Evolutionary conservation across 2,888 invertebrate species (phyloP).

Genomic region (Drosophila seclusa): DNA sequence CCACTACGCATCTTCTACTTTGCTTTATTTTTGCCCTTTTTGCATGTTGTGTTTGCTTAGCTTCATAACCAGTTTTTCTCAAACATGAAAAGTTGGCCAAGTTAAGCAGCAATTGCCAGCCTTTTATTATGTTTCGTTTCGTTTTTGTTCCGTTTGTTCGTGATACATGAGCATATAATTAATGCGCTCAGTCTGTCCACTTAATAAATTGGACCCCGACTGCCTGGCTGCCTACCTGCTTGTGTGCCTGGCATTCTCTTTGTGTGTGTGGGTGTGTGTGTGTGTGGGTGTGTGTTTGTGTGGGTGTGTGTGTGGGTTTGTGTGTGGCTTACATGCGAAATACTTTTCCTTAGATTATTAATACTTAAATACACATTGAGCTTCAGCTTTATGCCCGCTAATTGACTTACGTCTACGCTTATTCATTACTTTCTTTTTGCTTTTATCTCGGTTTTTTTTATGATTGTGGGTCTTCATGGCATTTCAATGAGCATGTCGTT

Average conservation of each 20-base stretch:
- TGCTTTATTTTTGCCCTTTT: constrained; percentile 21
- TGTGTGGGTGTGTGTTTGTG: constrained; percentile 8
- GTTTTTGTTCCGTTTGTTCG: constrained; percentile 26
- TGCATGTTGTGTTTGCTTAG: constrained; percentile 63
- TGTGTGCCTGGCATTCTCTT: constrained; percentile 3
- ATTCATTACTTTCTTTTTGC: constrained; percentile 36
- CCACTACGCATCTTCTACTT: not conserved
- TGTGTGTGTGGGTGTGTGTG: constrained; percentile 5
- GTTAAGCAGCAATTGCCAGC: constrained; percentile 67
- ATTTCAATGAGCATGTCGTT: constrained; percentile 78
- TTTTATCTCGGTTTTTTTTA: constrained; percentile 21
- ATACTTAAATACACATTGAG: constrained; percentile 80
- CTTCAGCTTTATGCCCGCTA: constrained; percentile 66
- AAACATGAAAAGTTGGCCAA: constrained; percentile 74
- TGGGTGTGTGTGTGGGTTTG: constrained; percentile 6
- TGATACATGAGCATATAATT: constrained; percentile 66
- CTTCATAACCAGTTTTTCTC: constrained; percentile 79
- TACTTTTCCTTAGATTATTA: constrained; percentile 71
- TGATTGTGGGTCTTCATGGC: constrained; percentile 54
- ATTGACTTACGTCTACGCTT: constrained; percentile 70
- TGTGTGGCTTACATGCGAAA: constrained; percentile 54
- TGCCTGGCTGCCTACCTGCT: constrained; percentile 16
- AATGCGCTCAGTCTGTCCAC: constrained; percentile 60
- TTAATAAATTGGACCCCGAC: constrained; percentile 59
- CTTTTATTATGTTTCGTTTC: constrained; percentile 49